Evolutionary conservation across 2,888 invertebrate genomes (phyloP).

Genomic region (Sphinx pinastri): DNA sequence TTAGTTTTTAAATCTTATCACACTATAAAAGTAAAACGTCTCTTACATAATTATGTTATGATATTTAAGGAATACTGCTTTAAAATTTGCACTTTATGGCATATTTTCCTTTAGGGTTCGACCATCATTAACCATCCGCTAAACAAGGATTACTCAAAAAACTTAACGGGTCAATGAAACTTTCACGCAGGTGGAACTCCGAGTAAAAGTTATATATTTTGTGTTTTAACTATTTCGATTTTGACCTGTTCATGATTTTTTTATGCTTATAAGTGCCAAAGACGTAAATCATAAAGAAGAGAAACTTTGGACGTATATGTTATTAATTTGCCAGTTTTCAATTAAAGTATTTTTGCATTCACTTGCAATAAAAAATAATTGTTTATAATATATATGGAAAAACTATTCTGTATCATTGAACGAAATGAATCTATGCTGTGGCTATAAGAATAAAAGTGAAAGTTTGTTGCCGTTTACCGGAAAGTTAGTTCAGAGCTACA

Average conservation of each 20-base stretch:
- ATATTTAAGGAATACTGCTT: too few relatives aligned
- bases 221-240: background rate
- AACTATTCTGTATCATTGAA: constrained; percentile 54
- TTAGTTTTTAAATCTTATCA: too few relatives aligned
- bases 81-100: too few relatives aligned
- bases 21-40: too few relatives aligned
- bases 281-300: background rate
- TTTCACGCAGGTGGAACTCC: too few relatives aligned
- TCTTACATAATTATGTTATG: too few relatives aligned
- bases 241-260: background rate
- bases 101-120: too few relatives aligned
- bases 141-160: too few relatives aligned
- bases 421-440: constrained; percentile 33
- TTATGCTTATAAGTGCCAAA: background rate
- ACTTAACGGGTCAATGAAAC: too few relatives aligned
- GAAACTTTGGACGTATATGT: background rate
- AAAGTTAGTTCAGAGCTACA: constrained; percentile 14
- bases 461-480: constrained; percentile 40
- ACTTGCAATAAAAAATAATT: constrained; percentile 33
- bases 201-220: too few relatives aligned
- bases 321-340: constrained; percentile 28
- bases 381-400: constrained; percentile 54
- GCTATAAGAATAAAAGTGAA: constrained; percentile 53
- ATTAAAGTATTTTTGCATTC: constrained; percentile 21
- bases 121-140: too few relatives aligned